phyloP scores from a whole-genome alignment of 2,113 vertebrate genomes.

The Chionomys nivalis region DNA sequence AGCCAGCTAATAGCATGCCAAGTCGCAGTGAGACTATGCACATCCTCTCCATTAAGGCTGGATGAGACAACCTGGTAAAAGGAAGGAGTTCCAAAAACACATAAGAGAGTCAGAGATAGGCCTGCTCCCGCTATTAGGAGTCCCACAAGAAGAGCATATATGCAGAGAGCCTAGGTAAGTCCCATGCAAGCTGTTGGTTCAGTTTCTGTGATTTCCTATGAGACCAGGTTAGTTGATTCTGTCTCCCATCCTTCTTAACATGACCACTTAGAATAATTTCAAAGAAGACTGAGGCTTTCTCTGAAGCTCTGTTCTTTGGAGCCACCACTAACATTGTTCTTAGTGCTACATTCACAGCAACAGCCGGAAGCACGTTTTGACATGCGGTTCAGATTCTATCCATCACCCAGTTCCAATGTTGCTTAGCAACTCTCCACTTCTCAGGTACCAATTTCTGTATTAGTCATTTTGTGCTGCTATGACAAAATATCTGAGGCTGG shows the following conservation, averaged over 20 bases:
- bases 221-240: not conserved
- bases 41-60: not conserved
- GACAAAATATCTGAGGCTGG: not conserved
- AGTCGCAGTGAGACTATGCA: not conserved
- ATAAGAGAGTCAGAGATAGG: not conserved
- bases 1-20: not conserved
- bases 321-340: not conserved
- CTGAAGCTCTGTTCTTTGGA: not conserved
- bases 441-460: not conserved
- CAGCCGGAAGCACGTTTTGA: not conserved
- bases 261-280: not conserved
- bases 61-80: not conserved
- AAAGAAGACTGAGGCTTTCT: not conserved
- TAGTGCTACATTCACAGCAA: no score
- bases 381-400: not conserved
- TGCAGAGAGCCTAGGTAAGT: not conserved
- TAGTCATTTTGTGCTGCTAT: not conserved
- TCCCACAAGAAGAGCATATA: not conserved
- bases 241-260: not conserved
- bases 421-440: not conserved
- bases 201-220: not conserved
- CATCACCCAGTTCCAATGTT: not conserved
- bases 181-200: not conserved
- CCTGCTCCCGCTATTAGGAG: not conserved
- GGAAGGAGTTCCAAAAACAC: not conserved